Base-by-base conservation (phyloP, 2,888 invertebrate genomes). In the Melieria crassipennis region DNA sequence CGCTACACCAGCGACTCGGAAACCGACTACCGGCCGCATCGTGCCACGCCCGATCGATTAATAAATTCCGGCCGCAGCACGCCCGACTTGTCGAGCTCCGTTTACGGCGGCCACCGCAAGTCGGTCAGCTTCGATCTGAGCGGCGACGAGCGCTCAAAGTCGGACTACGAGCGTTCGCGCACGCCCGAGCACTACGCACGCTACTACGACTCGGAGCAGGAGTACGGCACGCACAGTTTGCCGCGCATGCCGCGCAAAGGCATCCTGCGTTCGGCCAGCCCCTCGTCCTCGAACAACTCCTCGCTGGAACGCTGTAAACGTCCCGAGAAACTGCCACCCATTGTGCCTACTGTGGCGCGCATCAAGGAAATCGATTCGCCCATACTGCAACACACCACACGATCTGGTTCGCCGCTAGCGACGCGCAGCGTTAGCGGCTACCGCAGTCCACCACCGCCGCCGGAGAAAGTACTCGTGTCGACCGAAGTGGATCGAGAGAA, bases 81-180 rank as follows among this genome's bases (percentile, higher is more conserved):
- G 4, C 85, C 86, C 0, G 85, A 84, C 56, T 58, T 79, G 1
- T 73, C 78, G 4, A 72, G 70, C 4, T 68, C 73, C 5, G 58
- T 65, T 7, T 74, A 72, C 30, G 79, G 81, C 46, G 68, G 65
- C 7, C 86, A 86, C 74, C 82, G 87, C 1, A 87, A 87, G 75
- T 87, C 87, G 0, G 87, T 87, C 0, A 87, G 87, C 69, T 87
- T 87, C 57, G 87, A 87, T 74, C 79, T 87, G 6, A 85, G 87
- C 46, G 87, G 85, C 0, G 87, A 86, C 72, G 87, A 87, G 73
- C 82, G 81, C 10, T 83, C 85, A 10, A 83, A 82, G 69, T 85
- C 87, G 2, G 86, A 86, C 71, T 81, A 80, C 61, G 87, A 86
- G 68, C 79, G 85, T 45, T 83, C 84, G 0, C 76, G 74, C 43